Evolutionary conservation across 2,888 invertebrate genomes (phyloP).

Genomic region (Gastrophysa polygoni): DNA sequence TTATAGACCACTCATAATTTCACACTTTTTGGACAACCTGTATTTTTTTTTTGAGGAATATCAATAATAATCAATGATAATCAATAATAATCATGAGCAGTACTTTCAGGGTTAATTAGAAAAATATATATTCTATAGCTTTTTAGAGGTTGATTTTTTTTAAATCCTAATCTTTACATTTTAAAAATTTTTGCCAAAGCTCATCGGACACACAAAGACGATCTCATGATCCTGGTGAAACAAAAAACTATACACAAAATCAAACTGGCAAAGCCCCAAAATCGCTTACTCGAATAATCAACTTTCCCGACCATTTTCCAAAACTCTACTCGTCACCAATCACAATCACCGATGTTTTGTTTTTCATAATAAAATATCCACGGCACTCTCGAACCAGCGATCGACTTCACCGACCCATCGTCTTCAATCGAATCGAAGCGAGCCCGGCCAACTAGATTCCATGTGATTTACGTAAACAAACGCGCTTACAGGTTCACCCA

Average conservation of each 20-base stretch:
- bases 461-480: slow-evolving; percentile 23
- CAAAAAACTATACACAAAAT: neutral
- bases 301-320: slow-evolving; percentile 40
- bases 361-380: neutral
- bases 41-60: no score
- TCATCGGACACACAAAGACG: no score
- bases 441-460: neutral
- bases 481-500: slow-evolving; percentile 26
- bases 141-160: no score
- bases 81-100: no score
- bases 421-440: slow-evolving; percentile 1
- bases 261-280: neutral
- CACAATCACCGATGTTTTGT: neutral
- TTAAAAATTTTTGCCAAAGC: no score
- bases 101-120: no score
- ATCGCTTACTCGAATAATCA: slow-evolving; percentile 45
- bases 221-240: no score
- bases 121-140: no score
- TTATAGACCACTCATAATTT: no score
- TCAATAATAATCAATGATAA: no score
- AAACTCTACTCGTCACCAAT: neutral
- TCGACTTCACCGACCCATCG: neutral
- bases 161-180: no score
- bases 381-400: neutral
- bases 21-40: no score